These are phyloP conservation scores for Ericerus pela DNA, from an alignment of 1,140 invertebrate genomes.

Conservation along the genomic window DNA sequence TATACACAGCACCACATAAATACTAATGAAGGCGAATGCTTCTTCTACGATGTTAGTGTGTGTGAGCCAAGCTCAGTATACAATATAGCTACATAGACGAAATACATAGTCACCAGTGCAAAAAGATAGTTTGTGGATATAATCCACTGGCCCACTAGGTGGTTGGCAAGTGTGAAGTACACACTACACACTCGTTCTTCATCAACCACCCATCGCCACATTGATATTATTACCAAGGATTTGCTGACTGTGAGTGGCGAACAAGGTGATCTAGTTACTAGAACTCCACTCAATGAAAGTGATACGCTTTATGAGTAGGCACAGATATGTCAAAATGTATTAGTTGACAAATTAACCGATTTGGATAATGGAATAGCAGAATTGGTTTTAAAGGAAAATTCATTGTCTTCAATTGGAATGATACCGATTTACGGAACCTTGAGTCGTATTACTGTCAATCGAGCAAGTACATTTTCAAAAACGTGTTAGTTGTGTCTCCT, in stretches of 20 bases:
- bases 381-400: conserved; percentile 55
- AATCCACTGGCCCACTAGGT: too few relatives aligned
- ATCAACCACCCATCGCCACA: too few relatives aligned
- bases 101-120: too few relatives aligned
- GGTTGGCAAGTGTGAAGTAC: too few relatives aligned
- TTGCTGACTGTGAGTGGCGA: conserved; percentile 42
- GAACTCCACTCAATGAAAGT: conserved; percentile 35
- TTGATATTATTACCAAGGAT: conserved; percentile 62
- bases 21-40: too few relatives aligned
- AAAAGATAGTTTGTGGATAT: too few relatives aligned
- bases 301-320: conserved; percentile 36
- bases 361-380: conserved; percentile 68
- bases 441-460: conserved; percentile 38
- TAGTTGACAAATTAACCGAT: conserved; percentile 64
- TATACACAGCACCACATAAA: too few relatives aligned
- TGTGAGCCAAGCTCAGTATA: too few relatives aligned
- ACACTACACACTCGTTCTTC: too few relatives aligned
- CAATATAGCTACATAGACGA: too few relatives aligned
- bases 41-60: too few relatives aligned
- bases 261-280: conserved; percentile 29
- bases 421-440: conserved; percentile 45
- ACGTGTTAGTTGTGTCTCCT: conserved; percentile 3
- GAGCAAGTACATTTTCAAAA: not conserved
- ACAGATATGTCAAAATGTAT: conserved; percentile 38
- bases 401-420: conserved; percentile 37